Percentiles rank a stretch among this genome's conserved stretches.
Evolutionary conservation across 1,140 invertebrate species (phyloP).

Genomic region (Mamestra configurata): DNA sequence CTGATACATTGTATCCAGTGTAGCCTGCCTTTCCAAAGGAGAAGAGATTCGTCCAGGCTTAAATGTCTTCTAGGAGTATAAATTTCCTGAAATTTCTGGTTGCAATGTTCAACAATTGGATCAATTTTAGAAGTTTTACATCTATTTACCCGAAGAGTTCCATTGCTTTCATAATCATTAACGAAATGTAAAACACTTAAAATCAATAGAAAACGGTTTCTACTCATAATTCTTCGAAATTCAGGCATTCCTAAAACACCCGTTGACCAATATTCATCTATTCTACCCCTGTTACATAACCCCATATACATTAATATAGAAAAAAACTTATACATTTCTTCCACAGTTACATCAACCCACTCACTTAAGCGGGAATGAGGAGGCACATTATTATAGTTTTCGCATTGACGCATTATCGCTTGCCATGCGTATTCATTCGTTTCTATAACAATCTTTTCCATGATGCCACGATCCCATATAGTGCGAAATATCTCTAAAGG

Average conservation of each 20-base stretch:
- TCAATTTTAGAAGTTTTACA: conserved; percentile 60
- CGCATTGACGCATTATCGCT: conserved; percentile 35
- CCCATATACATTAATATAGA: conserved; percentile 58
- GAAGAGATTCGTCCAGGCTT: conserved; percentile 54
- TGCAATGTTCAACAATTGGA: conserved; percentile 45
- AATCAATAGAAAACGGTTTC: conserved; percentile 54
- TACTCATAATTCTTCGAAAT: conserved; percentile 56
- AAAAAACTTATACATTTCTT: conserved; percentile 58
- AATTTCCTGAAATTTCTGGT: conserved; percentile 40
- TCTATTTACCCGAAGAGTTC: conserved; percentile 9
- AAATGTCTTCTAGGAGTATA: conserved; percentile 27
- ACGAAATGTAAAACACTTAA: conserved; percentile 59
- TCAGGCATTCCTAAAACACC: conserved; percentile 55
- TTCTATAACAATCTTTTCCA: conserved; percentile 51
- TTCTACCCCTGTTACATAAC: conserved; percentile 44
- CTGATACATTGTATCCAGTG: no score
- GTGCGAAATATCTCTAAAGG: conserved; percentile 7
- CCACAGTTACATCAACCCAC: conserved; percentile 55
- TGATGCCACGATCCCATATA: conserved; percentile 49
- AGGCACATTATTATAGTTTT: not conserved
- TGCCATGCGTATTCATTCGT: conserved; percentile 62
- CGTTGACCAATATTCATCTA: conserved; percentile 58
- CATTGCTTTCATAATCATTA: conserved; percentile 41
- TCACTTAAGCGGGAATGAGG: conserved; percentile 35
- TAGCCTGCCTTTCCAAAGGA: conserved; percentile 55